Evolutionary conservation across 2,113 vertebrate species (phyloP).

Genomic region (Pseudolaguvia tuberculata): DNA sequence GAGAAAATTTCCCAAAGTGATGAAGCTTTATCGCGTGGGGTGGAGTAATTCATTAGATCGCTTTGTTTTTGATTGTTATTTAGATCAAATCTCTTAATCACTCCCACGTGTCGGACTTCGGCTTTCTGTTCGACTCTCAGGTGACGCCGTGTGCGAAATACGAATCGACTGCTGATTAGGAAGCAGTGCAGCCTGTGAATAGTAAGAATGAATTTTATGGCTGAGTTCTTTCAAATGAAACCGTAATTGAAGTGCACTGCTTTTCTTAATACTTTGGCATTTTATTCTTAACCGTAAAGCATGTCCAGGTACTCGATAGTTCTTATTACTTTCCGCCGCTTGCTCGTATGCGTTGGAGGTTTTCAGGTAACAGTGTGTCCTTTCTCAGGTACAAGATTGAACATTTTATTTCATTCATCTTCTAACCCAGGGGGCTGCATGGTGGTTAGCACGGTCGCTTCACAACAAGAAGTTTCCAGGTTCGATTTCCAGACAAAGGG

Average conservation of each 20-base stretch:
- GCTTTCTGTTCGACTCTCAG: not conserved
- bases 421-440: too few relatives aligned
- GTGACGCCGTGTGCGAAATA: constrained; percentile 20
- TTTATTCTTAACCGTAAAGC: constrained; percentile 41
- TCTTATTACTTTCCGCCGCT: constrained; percentile 26
- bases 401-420: too few relatives aligned
- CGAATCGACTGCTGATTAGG: constrained; percentile 58
- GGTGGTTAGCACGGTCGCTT: too few relatives aligned
- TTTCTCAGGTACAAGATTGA: too few relatives aligned
- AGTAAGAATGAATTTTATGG: constrained; percentile 63
- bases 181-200: constrained; percentile 57
- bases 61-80: not conserved
- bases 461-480: too few relatives aligned
- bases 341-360: constrained; percentile 19
- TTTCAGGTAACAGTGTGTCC: not conserved
- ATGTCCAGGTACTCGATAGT: constrained; percentile 9
- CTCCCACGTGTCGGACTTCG: not conserved
- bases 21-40: not conserved
- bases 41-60: not conserved
- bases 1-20: not conserved
- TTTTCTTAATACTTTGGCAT: constrained; percentile 24
- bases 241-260: constrained; percentile 44
- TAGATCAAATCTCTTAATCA: not conserved
- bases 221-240: constrained; percentile 60
- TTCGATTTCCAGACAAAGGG: too few relatives aligned